A percentile compares a stretch with the other conserved stretches of the same genome.
phyloP scores from a whole-genome alignment of 2,888 invertebrate genomes.

The Torymus tubicola region DNA sequence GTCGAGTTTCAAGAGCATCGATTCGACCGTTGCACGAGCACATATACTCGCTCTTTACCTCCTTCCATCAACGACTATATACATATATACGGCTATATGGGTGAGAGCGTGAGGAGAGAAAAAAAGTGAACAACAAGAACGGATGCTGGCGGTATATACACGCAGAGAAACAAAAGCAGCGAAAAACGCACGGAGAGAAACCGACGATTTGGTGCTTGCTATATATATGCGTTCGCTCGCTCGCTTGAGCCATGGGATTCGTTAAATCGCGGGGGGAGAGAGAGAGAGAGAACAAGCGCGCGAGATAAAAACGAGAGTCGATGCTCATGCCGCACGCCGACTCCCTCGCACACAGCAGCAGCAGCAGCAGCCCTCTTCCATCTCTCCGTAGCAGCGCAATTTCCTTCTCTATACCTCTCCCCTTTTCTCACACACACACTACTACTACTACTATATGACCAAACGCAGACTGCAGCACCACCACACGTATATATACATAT shows the following conservation, averaged over 20 bases:
- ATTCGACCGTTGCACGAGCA: neutral
- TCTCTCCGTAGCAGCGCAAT: slow-evolving; percentile 23
- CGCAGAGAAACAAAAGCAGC: slow-evolving; percentile 39
- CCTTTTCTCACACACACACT: neutral
- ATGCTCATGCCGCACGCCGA: slow-evolving; percentile 28
- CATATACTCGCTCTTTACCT: slow-evolving; percentile 31
- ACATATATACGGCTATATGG: too few relatives aligned
- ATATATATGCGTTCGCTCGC: slow-evolving; percentile 55
- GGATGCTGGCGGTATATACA: neutral
- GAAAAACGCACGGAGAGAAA: slow-evolving; percentile 51
- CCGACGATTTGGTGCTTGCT: slow-evolving; percentile 61
- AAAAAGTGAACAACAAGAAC: neutral
- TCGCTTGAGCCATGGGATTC: slow-evolving; percentile 62
- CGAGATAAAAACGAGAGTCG: slow-evolving; percentile 40
- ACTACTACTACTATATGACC: neutral
- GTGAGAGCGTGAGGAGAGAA: neutral
- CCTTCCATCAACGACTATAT: neutral
- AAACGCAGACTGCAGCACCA: neutral
- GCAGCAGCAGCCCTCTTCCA: slow-evolving; percentile 34
- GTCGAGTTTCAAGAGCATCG: slow-evolving; percentile 37
- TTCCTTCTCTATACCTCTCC: slow-evolving; percentile 32
- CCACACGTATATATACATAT: too few relatives aligned
- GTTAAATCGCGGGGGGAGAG: slow-evolving; percentile 65
- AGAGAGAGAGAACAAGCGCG: slow-evolving; percentile 5
- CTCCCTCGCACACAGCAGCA: slow-evolving; percentile 50